These are phyloP conservation scores for Lepidocyrtinus sp. DNA, from an alignment of 2,888 invertebrate species.

Conservation along the genomic window DNA sequence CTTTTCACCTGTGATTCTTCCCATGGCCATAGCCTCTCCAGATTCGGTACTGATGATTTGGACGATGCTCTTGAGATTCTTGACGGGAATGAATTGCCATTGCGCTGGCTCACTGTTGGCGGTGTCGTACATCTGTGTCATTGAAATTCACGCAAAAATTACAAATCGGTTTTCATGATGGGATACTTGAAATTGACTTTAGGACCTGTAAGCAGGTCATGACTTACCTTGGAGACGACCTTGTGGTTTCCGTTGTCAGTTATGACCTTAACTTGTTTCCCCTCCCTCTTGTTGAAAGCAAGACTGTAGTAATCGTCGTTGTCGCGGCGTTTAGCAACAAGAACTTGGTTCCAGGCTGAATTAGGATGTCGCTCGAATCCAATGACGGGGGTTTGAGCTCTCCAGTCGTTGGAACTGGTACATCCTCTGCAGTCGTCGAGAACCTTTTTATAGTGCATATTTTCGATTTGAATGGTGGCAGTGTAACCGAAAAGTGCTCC, in stretches of 20 bases:
- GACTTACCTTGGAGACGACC: conserved; percentile 37
- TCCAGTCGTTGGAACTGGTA: conserved; percentile 22
- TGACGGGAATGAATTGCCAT: conserved; percentile 36
- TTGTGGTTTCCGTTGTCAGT: conserved; percentile 25
- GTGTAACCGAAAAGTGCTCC: conserved; percentile 29
- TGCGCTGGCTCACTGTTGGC: conserved; percentile 23
- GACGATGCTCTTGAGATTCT: neutral
- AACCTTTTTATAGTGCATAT: conserved; percentile 41
- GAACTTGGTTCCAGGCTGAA: conserved; percentile 43
- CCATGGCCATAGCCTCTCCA: conserved; percentile 24
- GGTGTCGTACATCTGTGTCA: conserved; percentile 25
- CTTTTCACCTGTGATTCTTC: conserved; percentile 5
- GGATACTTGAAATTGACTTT: neutral
- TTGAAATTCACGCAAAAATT: neutral
- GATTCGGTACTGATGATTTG: conserved; percentile 27
- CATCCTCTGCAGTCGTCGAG: conserved; percentile 42
- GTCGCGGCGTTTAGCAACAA: conserved; percentile 33
- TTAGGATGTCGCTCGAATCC: conserved; percentile 30
- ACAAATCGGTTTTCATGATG: neutral
- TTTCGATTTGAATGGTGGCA: conserved; percentile 33
- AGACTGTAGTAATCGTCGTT: conserved; percentile 42
- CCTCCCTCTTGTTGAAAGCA: conserved; percentile 37
- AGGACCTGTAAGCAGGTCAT: neutral
- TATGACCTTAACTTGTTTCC: conserved; percentile 37
- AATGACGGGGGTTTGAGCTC: conserved; percentile 30